These are phyloP conservation scores for Turnix velox DNA, from an alignment of 2,113 vertebrate genomes.

Conservation along the genomic window DNA sequence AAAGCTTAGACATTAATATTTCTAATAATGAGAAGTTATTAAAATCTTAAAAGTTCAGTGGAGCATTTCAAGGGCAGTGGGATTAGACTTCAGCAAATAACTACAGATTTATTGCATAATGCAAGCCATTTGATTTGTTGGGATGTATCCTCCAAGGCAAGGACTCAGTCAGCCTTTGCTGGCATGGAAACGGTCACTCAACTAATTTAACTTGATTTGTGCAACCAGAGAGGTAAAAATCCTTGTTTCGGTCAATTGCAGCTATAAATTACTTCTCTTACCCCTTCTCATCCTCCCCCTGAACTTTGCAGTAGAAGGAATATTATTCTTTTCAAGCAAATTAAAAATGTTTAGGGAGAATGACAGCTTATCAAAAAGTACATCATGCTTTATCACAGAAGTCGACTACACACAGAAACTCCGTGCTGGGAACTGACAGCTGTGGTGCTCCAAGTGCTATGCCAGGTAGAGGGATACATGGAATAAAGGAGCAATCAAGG, in stretches of 20 bases:
- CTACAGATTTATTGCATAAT: conserved; percentile 54
- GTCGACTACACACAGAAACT: neutral
- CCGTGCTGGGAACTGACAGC: neutral
- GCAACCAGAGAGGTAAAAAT: neutral
- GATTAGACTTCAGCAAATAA: conserved; percentile 52
- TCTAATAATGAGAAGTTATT: conserved; percentile 46
- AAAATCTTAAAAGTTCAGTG: conserved; percentile 57
- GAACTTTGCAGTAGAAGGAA: neutral
- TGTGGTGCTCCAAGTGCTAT: neutral
- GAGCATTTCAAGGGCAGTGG: conserved; percentile 56
- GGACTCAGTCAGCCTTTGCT: neutral
- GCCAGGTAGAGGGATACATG: neutral
- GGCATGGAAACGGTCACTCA: neutral
- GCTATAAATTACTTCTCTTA: neutral
- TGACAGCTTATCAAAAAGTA: neutral
- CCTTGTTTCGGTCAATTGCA: neutral
- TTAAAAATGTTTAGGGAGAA: neutral
- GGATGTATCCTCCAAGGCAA: neutral
- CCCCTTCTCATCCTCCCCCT: neutral
- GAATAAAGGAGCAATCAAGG: neutral
- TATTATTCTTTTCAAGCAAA: neutral
- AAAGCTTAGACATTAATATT: neutral
- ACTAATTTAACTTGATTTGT: neutral
- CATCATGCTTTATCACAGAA: neutral
- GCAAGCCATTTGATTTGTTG: conserved; percentile 50